phyloP scores from a whole-genome alignment of 2,888 invertebrate species.

The Malacosoma neustria region DNA sequence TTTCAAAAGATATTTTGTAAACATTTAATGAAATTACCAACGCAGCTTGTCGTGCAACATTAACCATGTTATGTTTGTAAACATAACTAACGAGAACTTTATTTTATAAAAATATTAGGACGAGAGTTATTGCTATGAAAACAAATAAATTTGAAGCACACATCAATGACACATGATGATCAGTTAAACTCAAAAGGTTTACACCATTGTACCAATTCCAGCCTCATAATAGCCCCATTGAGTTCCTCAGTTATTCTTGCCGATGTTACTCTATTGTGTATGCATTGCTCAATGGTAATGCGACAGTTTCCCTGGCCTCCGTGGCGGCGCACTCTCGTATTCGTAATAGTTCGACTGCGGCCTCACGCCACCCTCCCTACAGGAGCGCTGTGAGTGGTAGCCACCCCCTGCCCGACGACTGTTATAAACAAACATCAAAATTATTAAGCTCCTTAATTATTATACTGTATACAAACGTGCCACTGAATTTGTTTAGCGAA shows the following conservation, averaged over 20 bases:
- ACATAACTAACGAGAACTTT: too few relatives aligned
- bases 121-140: too few relatives aligned
- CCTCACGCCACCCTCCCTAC: conserved; percentile 72
- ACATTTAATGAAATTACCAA: too few relatives aligned
- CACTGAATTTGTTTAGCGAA: neutral
- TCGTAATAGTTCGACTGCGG: conserved; percentile 90
- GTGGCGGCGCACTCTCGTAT: conserved; percentile 83
- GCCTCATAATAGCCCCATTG: too few relatives aligned
- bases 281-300: conserved; percentile 62
- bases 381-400: conserved; percentile 78
- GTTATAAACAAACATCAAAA: conserved; percentile 15
- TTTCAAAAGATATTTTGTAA: too few relatives aligned
- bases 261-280: neutral
- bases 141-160: too few relatives aligned
- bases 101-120: too few relatives aligned
- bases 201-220: neutral
- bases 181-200: too few relatives aligned
- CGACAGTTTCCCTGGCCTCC: conserved; percentile 61
- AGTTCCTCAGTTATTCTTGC: too few relatives aligned
- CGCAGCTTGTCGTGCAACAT: too few relatives aligned
- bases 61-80: too few relatives aligned
- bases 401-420: conserved; percentile 59
- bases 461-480: neutral
- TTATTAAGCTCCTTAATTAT: conserved; percentile 6
- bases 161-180: too few relatives aligned